Base-by-base conservation (phyloP, 2,888 invertebrate species). In the Hoplodrina blanda region DNA sequence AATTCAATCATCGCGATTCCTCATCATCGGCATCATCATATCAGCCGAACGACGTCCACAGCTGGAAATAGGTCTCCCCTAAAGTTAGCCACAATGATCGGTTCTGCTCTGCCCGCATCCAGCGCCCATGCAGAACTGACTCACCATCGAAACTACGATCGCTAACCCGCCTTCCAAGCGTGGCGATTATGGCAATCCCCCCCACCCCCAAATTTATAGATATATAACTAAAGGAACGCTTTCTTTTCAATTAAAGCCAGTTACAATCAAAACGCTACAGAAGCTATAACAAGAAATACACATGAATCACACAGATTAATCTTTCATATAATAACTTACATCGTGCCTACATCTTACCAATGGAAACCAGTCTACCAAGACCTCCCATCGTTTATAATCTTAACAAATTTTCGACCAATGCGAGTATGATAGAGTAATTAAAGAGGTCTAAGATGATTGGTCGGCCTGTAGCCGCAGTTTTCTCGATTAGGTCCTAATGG, bases 401-500 rank as follows among this genome's bases (percentile, higher is more conserved):
- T 71, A 74, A 68, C 68, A 73, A 74, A 80, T 65, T 78, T 80
- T 74, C 69, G 53, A 66, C 57, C 69, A 71, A 53, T 37, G 55
- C 53, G 37, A 68, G 50, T 62, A 62, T 65, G 76, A 73, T 71
- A 68, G 60, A 80, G 78, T 89, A 89, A 89, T 89, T 89, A 87
- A 80, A 84, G 86, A 81, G 88, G 77, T 86, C 91, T 77, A 15
- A 50, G 71, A 84, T 70, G 46, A 81, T 78, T 90, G 89, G 91
- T 78, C 76, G 81, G 76, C 67, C 75, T 72, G 73, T 64, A 76
- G 78, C 84, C 87, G 83, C 89, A 89, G 90, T 88, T 88, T 91
- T 91, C 88, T 84, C 92, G 89, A 91, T 91, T 91, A 89, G 87
- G 83, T 89, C 87, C 91, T 89, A 91, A 92, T 91, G 91, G 91